Evolutionary conservation across 2,888 invertebrate genomes (phyloP).

Genomic region (Chloroclystis v-ata): DNA sequence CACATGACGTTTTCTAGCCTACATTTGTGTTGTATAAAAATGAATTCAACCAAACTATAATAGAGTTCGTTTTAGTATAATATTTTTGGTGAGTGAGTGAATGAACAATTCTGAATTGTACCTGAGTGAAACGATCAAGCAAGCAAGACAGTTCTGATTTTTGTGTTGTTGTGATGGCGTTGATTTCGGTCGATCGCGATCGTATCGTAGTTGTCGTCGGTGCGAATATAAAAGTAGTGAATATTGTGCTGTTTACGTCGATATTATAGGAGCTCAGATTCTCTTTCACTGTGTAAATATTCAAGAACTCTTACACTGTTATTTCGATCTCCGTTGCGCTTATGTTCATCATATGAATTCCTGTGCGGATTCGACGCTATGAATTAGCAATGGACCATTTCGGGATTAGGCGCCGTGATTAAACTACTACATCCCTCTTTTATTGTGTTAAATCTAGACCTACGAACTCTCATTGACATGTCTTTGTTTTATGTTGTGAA

Average conservation of each 20-base stretch:
- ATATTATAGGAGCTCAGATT: constrained; percentile 13
- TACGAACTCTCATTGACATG: constrained; percentile 39
- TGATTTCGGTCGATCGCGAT: constrained; percentile 24
- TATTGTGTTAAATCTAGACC: constrained; percentile 35
- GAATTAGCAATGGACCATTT: constrained; percentile 50
- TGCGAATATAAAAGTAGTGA: constrained; percentile 26
- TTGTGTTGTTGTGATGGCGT: constrained; percentile 41
- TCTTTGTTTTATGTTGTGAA: constrained; percentile 42
- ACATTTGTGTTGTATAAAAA: constrained; percentile 28
- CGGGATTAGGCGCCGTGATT: constrained; percentile 51
- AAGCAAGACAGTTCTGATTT: constrained; percentile 27
- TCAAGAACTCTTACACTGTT: neutral
- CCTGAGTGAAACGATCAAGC: constrained; percentile 3
- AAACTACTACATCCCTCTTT: constrained; percentile 35
- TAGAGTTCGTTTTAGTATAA: constrained; percentile 29
- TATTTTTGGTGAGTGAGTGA: constrained; percentile 36
- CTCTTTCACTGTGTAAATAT: neutral
- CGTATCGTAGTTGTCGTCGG: constrained; percentile 27
- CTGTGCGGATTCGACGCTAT: constrained; percentile 29
- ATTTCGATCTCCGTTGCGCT: constrained; percentile 6
- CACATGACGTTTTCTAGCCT: constrained; percentile 42
- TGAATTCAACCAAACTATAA: constrained; percentile 29
- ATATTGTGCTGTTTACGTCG: constrained; percentile 28
- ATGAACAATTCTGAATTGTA: constrained; percentile 37
- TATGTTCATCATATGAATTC: constrained; percentile 15